These are phyloP conservation scores for Spinus olivaceus DNA, from an alignment of 2,797 vertebrate species.

Conservation along the genomic window DNA sequence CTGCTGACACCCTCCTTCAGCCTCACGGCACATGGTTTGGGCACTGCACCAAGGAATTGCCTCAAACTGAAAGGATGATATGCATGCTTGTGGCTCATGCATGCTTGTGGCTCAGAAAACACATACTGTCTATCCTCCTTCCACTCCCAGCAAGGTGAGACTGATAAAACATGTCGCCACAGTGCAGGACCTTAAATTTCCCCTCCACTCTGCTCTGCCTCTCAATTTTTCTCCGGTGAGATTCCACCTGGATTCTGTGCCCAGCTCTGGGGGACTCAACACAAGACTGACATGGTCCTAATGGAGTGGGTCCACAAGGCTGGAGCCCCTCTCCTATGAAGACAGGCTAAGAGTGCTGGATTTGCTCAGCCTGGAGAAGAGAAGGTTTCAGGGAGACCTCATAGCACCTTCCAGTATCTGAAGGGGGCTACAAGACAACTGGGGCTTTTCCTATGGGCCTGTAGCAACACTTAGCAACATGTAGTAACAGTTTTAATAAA, in stretches of 20 bases:
- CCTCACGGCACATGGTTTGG: not conserved
- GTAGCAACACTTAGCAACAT: not conserved
- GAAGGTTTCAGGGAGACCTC: not conserved
- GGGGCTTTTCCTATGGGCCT: not conserved
- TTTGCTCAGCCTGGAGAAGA: not conserved
- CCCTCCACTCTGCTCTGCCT: not conserved
- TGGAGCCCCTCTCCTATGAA: not conserved
- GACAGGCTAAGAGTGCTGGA: not conserved
- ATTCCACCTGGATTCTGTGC: not conserved
- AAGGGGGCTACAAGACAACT: not conserved
- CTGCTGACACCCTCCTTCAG: not conserved
- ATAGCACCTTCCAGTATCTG: not conserved
- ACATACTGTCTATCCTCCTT: not conserved
- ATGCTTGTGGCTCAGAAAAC: not conserved
- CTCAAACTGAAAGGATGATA: not conserved
- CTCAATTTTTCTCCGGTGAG: not conserved
- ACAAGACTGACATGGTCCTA: not conserved
- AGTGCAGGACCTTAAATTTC: not conserved
- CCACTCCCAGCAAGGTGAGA: not conserved
- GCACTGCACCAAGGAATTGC: not conserved
- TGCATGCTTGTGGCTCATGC: not conserved
- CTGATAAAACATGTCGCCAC: not conserved
- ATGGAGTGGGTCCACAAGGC: not conserved
- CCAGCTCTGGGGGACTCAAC: not conserved
- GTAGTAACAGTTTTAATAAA: not conserved